These are phyloP conservation scores for Actenoides hombroni DNA, from an alignment of 2,113 vertebrate genomes.

Conservation along the genomic window DNA sequence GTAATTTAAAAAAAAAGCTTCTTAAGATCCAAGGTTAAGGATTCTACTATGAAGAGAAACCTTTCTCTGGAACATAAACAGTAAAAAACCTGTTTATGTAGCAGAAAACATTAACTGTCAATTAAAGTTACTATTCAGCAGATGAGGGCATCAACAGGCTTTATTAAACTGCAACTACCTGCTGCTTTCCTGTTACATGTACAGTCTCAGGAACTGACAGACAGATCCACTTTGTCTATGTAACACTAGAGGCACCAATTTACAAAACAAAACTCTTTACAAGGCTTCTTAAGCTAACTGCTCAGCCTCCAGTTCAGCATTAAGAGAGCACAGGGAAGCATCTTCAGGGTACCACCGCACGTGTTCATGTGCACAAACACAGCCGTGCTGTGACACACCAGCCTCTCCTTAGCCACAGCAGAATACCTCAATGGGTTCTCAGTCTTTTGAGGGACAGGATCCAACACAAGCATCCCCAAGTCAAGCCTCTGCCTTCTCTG, in stretches of 20 bases:
- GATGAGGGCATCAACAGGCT: constrained; percentile 26
- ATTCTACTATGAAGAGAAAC: neutral
- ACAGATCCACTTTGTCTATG: neutral
- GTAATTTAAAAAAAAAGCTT: neutral
- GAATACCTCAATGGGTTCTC: neutral
- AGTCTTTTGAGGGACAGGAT: neutral
- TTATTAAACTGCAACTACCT: neutral
- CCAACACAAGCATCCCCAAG: rapidly evolving
- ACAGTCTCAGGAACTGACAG: neutral
- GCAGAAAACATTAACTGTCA: constrained; percentile 37
- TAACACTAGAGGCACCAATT: neutral
- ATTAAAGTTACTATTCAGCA: constrained; percentile 2
- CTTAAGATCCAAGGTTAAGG: neutral
- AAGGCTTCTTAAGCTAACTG: constrained; percentile 23
- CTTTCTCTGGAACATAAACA: constrained; percentile 3
- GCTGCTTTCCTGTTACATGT: constrained; percentile 11
- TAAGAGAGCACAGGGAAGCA: rapidly evolving
- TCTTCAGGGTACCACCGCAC: neutral
- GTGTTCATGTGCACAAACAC: neutral
- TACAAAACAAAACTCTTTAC: neutral
- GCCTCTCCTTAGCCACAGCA: neutral
- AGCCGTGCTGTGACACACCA: neutral
- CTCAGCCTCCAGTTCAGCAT: neutral
- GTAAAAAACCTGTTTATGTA: neutral
- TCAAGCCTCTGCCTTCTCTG: neutral